Base-by-base conservation (phyloP, 2,113 vertebrate genomes). In the Eubucco bourcierii region DNA sequence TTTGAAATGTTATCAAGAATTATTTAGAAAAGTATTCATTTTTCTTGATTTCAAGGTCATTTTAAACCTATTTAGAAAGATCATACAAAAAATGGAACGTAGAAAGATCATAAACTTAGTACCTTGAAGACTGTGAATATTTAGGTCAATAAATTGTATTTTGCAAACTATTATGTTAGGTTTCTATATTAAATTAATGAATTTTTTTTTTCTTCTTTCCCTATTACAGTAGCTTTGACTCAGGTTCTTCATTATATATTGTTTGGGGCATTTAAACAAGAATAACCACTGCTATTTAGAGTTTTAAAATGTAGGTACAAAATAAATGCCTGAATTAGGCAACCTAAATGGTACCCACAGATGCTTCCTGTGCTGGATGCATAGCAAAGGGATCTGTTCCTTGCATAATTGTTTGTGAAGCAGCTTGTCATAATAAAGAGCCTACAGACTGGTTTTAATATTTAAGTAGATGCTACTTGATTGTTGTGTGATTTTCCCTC, bases 401-500 rank as follows among this genome's bases (percentile, higher is more conserved):
- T 87, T 89, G 34, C 34, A 53, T 31, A 31, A 41, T 24, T 89
- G 72, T 88, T 90, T 90, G 27, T 79, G 84, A 84, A 58, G 15
- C 64, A 71, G 92, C 95, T 92, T 94, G 55, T 84, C 39, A 79
- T 58, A 72, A 81, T 73, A 91, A 93, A 58, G 20, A 88, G 74
- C 66, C 87, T 88, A 75, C 53, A 81, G 31, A 37, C 58, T 94
- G 23, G 47, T 25, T 93, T 87, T 81, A 84, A 88, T 84, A 81
- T 87, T 87, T 87, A 79, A 95, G 34, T 68, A 72, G 67, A 31
- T 66, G 27, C 63, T 86, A 39, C 55, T 91, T 89, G 81, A 84
- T 90, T 95, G 84, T 92, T 67, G 39, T 70, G 79, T 50, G 27
- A 75, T 87, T 89, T 92, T 66, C 44, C 3, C 24, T 95, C 78